Conservation (phyloP, 2,888 invertebrate species). For the Suillia variegata region DNA sequence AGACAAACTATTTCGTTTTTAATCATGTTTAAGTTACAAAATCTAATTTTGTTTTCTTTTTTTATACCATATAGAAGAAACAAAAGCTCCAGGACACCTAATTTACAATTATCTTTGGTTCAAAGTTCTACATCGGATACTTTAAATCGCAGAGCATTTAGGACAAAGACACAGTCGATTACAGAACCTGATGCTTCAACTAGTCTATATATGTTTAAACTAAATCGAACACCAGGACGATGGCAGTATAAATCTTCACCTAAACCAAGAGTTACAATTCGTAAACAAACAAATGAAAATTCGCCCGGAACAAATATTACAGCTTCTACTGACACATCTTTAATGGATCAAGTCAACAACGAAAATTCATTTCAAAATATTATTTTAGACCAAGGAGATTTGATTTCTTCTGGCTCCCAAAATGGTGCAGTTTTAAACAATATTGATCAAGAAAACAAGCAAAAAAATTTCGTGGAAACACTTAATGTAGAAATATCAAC, state of each 20-base stretch:
- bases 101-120: no score
- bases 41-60: no score
- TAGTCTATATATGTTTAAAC: constrained; percentile 78
- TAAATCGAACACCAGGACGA: constrained; percentile 79
- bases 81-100: no score
- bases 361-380: constrained; percentile 51
- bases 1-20: no score
- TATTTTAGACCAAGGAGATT: constrained; percentile 61
- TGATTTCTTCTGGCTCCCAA: constrained; percentile 74
- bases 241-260: constrained; percentile 92
- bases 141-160: constrained; percentile 67
- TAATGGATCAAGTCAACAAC: constrained; percentile 60
- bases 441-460: constrained; percentile 47
- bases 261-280: constrained; percentile 82
- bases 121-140: no score
- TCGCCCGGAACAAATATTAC: constrained; percentile 50
- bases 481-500: constrained; percentile 88
- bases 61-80: no score
- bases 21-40: no score
- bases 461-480: constrained; percentile 72
- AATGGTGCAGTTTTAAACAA: constrained; percentile 66
- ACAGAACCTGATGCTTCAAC: constrained; percentile 66
- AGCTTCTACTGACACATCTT: constrained; percentile 64
- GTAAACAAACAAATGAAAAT: constrained; percentile 70
- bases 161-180: constrained; percentile 69